Percentiles rank a stretch among this genome's conserved stretches.
Evolutionary conservation across 2,888 invertebrate genomes (phyloP).

Genomic region (Aleiodes leptofemur): DNA sequence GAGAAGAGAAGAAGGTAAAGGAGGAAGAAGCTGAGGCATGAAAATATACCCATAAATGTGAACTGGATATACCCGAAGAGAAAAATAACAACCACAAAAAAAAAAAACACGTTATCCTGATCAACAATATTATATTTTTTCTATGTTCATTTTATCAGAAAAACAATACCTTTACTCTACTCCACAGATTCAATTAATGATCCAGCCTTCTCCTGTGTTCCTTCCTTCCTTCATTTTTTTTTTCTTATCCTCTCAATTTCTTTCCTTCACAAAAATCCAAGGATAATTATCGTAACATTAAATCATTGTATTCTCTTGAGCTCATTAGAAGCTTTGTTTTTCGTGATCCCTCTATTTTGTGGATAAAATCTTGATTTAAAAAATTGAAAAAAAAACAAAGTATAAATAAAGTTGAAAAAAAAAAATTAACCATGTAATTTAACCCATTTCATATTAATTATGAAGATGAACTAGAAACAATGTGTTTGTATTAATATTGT

Average conservation of each 20-base stretch:
- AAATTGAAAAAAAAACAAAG: neutral
- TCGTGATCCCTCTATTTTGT: constrained; percentile 22
- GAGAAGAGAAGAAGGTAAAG: constrained; percentile 90
- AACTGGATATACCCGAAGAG: constrained; percentile 4
- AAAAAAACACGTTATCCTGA: constrained; percentile 16
- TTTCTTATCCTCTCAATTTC: no score
- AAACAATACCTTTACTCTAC: neutral
- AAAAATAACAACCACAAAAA: neutral
- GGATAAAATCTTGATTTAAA: neutral
- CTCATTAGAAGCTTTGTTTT: constrained; percentile 17
- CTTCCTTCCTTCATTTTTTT: no score
- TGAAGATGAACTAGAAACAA: constrained; percentile 11
- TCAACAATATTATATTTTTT: constrained; percentile 33
- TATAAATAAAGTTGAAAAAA: constrained; percentile 2
- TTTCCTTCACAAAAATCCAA: constrained; percentile 5
- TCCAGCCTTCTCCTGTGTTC: neutral
- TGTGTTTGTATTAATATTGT: constrained; percentile 11
- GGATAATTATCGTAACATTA: constrained; percentile 11
- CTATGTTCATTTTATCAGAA: constrained; percentile 34
- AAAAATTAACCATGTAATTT: constrained; percentile 21
- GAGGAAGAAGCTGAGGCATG: constrained; percentile 92
- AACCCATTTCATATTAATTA: constrained; percentile 17
- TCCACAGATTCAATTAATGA: constrained; percentile 17
- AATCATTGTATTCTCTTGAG: constrained; percentile 12
- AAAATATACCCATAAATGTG: constrained; percentile 67